These are phyloP conservation scores for Microtus richardsoni DNA, from an alignment of 2,113 vertebrate genomes.

Conservation along the genomic window DNA sequence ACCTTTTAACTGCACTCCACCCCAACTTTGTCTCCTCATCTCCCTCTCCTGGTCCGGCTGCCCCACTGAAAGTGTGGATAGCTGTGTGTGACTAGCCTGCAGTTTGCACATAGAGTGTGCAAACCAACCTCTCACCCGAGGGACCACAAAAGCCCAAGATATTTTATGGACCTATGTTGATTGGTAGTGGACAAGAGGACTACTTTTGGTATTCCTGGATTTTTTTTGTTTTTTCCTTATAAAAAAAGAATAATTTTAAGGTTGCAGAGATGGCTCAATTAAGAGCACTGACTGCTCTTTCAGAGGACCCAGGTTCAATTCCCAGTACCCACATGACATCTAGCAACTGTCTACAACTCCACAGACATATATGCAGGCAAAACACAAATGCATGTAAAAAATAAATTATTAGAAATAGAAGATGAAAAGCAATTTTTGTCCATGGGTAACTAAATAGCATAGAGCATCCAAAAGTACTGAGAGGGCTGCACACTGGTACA, in stretches of 20 bases:
- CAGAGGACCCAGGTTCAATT: not conserved
- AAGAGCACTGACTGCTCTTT: not conserved
- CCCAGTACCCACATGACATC: not conserved
- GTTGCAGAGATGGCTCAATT: not conserved
- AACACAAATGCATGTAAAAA: not conserved
- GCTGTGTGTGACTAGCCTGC: rapidly evolving
- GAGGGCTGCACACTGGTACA: not conserved
- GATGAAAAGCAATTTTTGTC: not conserved
- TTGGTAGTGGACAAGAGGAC: not conserved
- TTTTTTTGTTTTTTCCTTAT: not conserved
- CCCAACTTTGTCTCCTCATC: not conserved
- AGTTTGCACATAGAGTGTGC: not conserved
- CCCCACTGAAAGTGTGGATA: not conserved
- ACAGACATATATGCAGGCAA: not conserved
- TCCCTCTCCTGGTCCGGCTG: not conserved
- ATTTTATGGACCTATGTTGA: not conserved
- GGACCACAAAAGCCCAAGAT: not conserved
- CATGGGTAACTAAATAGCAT: not conserved
- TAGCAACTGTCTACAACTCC: not conserved
- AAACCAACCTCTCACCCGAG: not conserved
- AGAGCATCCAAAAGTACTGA: not conserved
- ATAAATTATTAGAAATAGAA: not conserved
- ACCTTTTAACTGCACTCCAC: not conserved
- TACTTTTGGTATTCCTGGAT: not conserved
- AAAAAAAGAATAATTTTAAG: slow-evolving; percentile 9